phyloP scores from a whole-genome alignment of 2,113 vertebrate species.

The Brachyhypopomus gauderio region DNA sequence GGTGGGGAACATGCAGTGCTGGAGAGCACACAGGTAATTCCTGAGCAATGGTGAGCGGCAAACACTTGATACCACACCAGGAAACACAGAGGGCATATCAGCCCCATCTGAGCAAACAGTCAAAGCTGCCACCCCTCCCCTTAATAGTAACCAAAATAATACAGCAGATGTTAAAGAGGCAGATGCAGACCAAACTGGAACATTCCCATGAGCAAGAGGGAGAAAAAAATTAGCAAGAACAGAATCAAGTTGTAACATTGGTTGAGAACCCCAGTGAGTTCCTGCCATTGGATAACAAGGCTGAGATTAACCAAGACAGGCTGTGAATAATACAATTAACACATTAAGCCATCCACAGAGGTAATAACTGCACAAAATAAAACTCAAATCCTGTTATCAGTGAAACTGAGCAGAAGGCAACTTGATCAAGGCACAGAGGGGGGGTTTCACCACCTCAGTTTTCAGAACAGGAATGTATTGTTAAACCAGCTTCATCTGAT shows the following conservation, averaged over 20 bases:
- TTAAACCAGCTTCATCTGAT: slow-evolving; percentile 47
- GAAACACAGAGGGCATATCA: slow-evolving; percentile 59
- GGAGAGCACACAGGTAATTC: slow-evolving; percentile 69
- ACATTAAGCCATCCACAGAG: slow-evolving; percentile 40
- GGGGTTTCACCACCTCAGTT: slow-evolving; percentile 30
- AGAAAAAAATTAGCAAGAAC: slow-evolving; percentile 12
- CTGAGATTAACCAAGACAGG: not conserved
- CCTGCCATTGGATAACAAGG: not conserved
- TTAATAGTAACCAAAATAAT: slow-evolving; percentile 66
- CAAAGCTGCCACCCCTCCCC: slow-evolving; percentile 46
- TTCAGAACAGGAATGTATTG: slow-evolving; percentile 15
- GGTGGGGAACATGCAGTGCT: slow-evolving; percentile 56
- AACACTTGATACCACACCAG: slow-evolving; percentile 32
- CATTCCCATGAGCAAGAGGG: not conserved
- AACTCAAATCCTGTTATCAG: not conserved
- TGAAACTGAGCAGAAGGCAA: slow-evolving; percentile 47
- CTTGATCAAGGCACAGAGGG: slow-evolving; percentile 51
- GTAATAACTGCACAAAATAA: slow-evolving; percentile 24
- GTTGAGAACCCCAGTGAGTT: slow-evolving; percentile 27
- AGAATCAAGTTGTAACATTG: not conserved
- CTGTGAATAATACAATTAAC: slow-evolving; percentile 21
- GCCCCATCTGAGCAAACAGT: slow-evolving; percentile 42
- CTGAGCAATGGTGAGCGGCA: slow-evolving; percentile 46
- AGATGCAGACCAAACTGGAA: slow-evolving; percentile 39
- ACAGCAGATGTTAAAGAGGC: slow-evolving; percentile 49